Base-by-base conservation (phyloP, 1,140 invertebrate genomes). In the Macrobrachium nipponense region DNA sequence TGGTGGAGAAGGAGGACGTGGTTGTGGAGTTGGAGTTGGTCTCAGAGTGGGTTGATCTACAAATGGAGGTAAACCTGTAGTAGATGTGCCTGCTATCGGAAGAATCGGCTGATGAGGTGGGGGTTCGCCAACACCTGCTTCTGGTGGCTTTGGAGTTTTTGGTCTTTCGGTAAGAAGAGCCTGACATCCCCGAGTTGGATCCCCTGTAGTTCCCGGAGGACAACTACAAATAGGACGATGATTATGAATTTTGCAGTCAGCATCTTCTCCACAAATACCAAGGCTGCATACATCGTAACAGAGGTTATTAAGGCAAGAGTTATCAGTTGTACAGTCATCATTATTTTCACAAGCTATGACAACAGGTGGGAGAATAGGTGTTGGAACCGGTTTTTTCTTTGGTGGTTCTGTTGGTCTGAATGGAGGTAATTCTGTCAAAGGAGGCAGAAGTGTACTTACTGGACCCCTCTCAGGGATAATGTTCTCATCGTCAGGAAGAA, bases 281-380 rank as follows among this genome's bases (percentile, higher is more conserved):
- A 83, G 73, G n/a, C 72, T 62, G n/a, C 82, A 83, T 14, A 76
- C 82, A 64, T 83, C 82, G 76, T 76, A 83, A 20, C 82, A 83
- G 4, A 76, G 15, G 43, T 83, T 75, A 59, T 83, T 83, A 17
- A 82, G 59, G 44, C 81, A 82, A 12, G 81, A 90, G 0, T 96
- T 95, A 88, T 95, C 94, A 11, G 93, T 91, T 58, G 95, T 96
- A 90, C 96, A 98, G 2, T 95, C 95, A 90, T 94, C 95, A 70
- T 62, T 93, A 92, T 11, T 94, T 92, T 20, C 92, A 70, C 82
- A 77, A 5, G 75, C 82, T 44, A 78, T 85, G 60, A 51, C 62
- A 36, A 85, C 36, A 20, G 75, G 59, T 18, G 82, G 75, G 44
- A 72, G 18, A 60, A 85, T 79, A 43, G 82, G 83, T 36, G 27